Conservation (phyloP, 37 sponge, comb jelly and placozoan species). For the Crambe crambe region DNA sequence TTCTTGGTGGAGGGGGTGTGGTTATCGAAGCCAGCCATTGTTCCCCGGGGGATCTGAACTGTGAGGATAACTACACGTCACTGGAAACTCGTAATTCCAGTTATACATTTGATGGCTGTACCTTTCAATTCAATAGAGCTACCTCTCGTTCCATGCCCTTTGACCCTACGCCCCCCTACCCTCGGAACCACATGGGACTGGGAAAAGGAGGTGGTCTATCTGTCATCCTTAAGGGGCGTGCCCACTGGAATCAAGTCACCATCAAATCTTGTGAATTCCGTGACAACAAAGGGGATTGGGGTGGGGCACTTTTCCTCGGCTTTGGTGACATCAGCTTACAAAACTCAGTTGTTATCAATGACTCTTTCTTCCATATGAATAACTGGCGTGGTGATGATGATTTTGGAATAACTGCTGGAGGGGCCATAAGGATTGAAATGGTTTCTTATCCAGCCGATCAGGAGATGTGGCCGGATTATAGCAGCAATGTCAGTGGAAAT, state of each 20-base stretch:
- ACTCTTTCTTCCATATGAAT: background rate
- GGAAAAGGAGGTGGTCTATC: constrained; percentile 66
- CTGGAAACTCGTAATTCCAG: background rate
- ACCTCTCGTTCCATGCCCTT: background rate
- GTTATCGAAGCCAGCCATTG: constrained; percentile 60
- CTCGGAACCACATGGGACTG: constrained; percentile 29
- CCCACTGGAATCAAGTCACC: constrained; percentile 6
- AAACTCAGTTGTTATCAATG: constrained; percentile 14
- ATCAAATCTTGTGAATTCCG: constrained; percentile 21
- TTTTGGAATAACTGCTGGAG: constrained; percentile 3
- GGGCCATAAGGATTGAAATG: constrained; percentile 36
- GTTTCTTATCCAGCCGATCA: constrained; percentile 24
- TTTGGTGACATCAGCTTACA: constrained; percentile 41
- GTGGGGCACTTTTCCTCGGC: constrained; percentile 35
- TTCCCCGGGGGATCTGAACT: constrained; percentile 44
- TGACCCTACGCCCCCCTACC: background rate
- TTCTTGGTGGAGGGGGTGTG: constrained; percentile 51
- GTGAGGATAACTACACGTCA: background rate
- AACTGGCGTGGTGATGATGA: background rate
- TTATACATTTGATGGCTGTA: constrained; percentile 32
- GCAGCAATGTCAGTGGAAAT: background rate
- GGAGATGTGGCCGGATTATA: background rate
- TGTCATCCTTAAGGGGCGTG: constrained; percentile 42
- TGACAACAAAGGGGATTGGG: constrained; percentile 29
- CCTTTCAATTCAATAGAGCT: constrained; percentile 36